Evolutionary conservation across 2,888 invertebrate genomes (phyloP), one percentile per base, ranked within the genome.

Genomic region (Lutraria lutraria): DNA sequence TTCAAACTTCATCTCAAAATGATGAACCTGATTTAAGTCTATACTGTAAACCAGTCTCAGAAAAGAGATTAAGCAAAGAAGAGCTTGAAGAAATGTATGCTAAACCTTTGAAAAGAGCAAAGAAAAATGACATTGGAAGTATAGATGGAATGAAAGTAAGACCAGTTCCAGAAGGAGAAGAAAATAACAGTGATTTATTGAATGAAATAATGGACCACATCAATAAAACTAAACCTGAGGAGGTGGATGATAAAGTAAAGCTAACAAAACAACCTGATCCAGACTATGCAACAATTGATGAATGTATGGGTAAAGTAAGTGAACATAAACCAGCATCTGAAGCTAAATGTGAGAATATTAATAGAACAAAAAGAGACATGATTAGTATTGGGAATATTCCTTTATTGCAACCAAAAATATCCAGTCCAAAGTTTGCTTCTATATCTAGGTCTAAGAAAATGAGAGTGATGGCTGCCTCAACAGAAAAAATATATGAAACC

Each of bases 401-500:
- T 31, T 19, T 76, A 34, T 31, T 76, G 21, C 76, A 76, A 34
- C 76, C 76, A 0, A 76, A 76, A 76, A 25, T n/a, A 21, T 79
- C 60, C 52, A 56, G 34, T 10, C 82, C 63, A 56, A 88, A 88
- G n/a, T 88, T 88, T 84, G 87, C 87, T 34, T 84, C 80, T 13
- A 80, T 88, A 29, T 83, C 87, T 29, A 34, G 81, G 68, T 81
- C 79, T 8, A 90, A 89, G 88, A 92, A 90, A 31, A 90, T 86
- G 52, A 88, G 86, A 25, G 89, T 92, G 6, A 83, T 92, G 53
- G 92, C 92, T 60, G 92, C 92, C 53, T 92, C 92, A 8, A 86
- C 88, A 34, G 91, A 92, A 72, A 92, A 92, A 82, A 92, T 92
- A 19, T 92, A 92, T 87, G 91, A 92, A 81, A 92, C 92, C 2